Conservation (phyloP, 2,888 invertebrate genomes). For the Sphecodes monilicornis region DNA sequence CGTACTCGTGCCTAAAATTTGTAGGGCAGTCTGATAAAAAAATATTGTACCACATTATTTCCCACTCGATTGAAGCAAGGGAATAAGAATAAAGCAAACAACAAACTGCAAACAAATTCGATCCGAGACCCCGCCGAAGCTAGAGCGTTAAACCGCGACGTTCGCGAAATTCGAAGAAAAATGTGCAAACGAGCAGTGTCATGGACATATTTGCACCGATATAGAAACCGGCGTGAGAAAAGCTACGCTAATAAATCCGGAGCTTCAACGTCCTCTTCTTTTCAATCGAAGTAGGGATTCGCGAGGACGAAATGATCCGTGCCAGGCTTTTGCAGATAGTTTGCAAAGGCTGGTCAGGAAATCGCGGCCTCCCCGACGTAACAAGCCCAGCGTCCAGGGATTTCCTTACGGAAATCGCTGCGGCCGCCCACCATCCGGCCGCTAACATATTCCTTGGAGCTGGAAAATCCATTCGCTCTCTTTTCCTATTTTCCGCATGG, state of each 20-base stretch:
- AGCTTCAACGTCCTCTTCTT: neutral
- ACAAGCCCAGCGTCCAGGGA: neutral
- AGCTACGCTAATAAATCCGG: neutral
- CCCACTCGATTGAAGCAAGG: too few relatives aligned
- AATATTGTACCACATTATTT: too few relatives aligned
- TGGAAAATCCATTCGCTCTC: slow-evolving; percentile 73
- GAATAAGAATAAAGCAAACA: too few relatives aligned
- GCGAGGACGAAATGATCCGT: too few relatives aligned
- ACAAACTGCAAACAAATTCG: too few relatives aligned
- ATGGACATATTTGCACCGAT: neutral
- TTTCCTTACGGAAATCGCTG: slow-evolving; percentile 36
- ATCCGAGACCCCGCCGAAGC: too few relatives aligned
- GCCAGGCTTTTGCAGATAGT: slow-evolving; percentile 17
- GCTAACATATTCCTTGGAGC: slow-evolving; percentile 59
- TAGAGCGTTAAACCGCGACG: too few relatives aligned
- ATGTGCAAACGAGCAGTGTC: neutral
- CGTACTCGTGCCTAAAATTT: too few relatives aligned
- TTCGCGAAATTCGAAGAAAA: neutral
- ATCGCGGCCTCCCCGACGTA: slow-evolving; percentile 13
- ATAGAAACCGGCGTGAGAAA: neutral
- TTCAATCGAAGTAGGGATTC: slow-evolving; percentile 7
- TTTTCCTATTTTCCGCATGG: slow-evolving; percentile 81
- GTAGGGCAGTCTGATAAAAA: too few relatives aligned
- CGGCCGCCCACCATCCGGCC: slow-evolving; percentile 11
- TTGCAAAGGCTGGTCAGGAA: slow-evolving; percentile 10